These are phyloP conservation scores for Miniopterus natalensis DNA, from an alignment of 2,113 vertebrate species.

Conservation along the genomic window DNA sequence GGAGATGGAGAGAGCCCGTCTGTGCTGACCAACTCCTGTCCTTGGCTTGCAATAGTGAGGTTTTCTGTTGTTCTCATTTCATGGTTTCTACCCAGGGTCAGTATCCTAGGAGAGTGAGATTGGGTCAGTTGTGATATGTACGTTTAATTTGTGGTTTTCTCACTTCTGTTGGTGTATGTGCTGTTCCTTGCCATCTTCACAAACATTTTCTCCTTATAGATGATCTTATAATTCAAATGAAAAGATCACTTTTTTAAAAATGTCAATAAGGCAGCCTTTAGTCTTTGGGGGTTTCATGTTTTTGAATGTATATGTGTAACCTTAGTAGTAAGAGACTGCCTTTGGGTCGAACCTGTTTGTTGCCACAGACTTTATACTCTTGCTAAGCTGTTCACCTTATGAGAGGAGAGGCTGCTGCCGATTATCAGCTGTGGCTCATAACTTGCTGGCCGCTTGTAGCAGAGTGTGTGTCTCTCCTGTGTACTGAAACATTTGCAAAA, in stretches of 20 bases:
- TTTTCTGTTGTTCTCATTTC: not conserved
- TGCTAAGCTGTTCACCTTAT: not conserved
- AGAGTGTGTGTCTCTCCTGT: not conserved
- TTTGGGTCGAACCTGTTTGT: not conserved
- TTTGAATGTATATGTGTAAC: not conserved
- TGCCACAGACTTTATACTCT: not conserved
- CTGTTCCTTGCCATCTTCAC: not conserved
- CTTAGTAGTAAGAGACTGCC: not conserved
- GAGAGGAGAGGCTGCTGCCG: not conserved
- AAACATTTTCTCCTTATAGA: not conserved
- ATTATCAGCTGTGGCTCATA: rapidly evolving
- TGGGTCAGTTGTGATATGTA: not conserved
- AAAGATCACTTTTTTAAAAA: not conserved
- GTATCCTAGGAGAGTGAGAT: not conserved
- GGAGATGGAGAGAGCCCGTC: not conserved
- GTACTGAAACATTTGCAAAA: not conserved
- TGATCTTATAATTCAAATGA: not conserved
- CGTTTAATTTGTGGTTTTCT: not conserved
- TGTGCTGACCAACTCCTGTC: not conserved
- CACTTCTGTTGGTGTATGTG: not conserved
- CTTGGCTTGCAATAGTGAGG: not conserved
- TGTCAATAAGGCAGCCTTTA: not conserved
- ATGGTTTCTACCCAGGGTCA: rapidly evolving
- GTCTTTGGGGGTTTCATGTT: not conserved
- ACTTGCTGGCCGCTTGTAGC: not conserved